Base-by-base conservation (phyloP, 1,140 invertebrate genomes). In the Macrostomum lignano region DNA sequence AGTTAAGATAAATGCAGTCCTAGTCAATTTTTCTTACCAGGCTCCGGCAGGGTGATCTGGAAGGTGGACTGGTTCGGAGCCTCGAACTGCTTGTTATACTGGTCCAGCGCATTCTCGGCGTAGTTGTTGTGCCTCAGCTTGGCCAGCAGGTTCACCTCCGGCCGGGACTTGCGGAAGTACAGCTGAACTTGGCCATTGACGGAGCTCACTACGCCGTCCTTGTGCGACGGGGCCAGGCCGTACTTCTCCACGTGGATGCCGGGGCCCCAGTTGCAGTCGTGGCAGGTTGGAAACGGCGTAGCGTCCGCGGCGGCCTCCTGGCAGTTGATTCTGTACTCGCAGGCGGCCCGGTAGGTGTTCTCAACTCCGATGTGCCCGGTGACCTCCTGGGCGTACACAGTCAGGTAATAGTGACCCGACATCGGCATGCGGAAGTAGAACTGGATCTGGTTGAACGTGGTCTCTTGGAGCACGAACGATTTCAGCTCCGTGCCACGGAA, bases 211-310 rank as follows among this genome's bases (percentile, higher is more conserved):
- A 33, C 19, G 11, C 32, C 32, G 4, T 33, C 32, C 14, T 14
- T n/a, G 14, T 19, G n/a, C 10, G 17, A n/a, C 13, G 32, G 32
- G 3, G 13, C 19, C n/a, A 33, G 20, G 10, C 19, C 11, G 20
- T 33, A 33, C 24, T 22, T 14, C 13, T 6, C 4, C 7, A 33
- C 17, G 4, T 17, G 20, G 9, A 11, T 15, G 7, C 51, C 50
- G 2, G 52, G 50, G 14, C 54, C 54, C 54, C 54, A 57, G 44
- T 51, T 53, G 25, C 49, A 47, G 42, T 57, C 52, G 1, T 52
- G 53, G 26, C 51, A 52, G 3, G 26, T 28, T 0, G 52, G 54
- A 9, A 53, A 44, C 1, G 52, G 52, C 6, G 31, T 37, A 3
- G 49, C 43, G 42, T 54, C 48, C 1, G 24, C 21, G 0, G 49